Evolutionary conservation across 2,797 vertebrate species (phyloP).

Genomic region (Bovichtus diacanthus): DNA sequence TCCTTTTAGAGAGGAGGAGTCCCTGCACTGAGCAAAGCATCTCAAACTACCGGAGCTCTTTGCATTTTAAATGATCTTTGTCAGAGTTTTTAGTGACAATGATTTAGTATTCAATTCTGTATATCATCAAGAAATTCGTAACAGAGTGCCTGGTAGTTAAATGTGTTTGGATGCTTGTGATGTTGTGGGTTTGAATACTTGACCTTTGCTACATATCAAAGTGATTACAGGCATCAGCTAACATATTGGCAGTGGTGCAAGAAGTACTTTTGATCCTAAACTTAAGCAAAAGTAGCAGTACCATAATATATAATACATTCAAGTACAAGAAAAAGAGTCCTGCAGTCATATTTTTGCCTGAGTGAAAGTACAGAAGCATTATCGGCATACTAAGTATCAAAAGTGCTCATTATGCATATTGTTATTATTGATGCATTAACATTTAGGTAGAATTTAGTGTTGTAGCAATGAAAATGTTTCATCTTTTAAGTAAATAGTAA

Average conservation of each 20-base stretch:
- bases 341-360: background rate
- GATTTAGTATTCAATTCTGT: background rate
- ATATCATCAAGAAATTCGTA: background rate
- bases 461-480: background rate
- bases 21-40: conserved; percentile 15
- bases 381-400: background rate
- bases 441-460: background rate
- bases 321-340: background rate
- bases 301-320: background rate
- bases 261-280: background rate
- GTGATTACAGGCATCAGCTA: background rate
- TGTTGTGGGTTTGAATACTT: background rate
- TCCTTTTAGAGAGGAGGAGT: conserved; percentile 31
- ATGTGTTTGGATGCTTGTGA: background rate
- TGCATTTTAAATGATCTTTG: conserved; percentile 24
- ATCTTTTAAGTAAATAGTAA: background rate
- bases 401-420: background rate
- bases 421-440: background rate
- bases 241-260: background rate
- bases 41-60: conserved; percentile 10
- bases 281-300: background rate
- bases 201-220: background rate
- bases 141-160: background rate
- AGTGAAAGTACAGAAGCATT: background rate
- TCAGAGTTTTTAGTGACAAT: background rate